phyloP scores from a whole-genome alignment of 2,888 invertebrate genomes.

The Lasius platythorax region DNA sequence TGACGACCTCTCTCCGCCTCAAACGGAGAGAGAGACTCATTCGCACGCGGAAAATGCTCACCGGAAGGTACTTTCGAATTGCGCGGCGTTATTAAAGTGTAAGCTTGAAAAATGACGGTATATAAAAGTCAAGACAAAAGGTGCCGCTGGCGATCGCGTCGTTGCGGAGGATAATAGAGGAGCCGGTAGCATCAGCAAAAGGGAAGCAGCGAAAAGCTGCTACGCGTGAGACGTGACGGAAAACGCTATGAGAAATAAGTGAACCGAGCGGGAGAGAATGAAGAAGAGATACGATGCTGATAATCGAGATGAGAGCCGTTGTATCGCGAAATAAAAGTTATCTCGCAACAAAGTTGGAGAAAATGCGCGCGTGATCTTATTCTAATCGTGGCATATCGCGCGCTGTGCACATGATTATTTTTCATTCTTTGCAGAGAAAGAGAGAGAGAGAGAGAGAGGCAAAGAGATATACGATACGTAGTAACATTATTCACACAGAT shows the following conservation, averaged over 20 bases:
- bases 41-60: slow-evolving; percentile 30
- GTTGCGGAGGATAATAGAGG: slow-evolving; percentile 50
- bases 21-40: slow-evolving; percentile 17
- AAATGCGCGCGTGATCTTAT: slow-evolving; percentile 51
- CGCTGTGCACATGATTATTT: slow-evolving; percentile 31
- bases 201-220: slow-evolving; percentile 17
- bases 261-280: slow-evolving; percentile 1
- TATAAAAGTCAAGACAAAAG: slow-evolving; percentile 78
- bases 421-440: slow-evolving; percentile 1
- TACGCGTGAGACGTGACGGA: slow-evolving; percentile 45
- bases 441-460: not conserved
- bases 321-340: slow-evolving; percentile 65
- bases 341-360: slow-evolving; percentile 18
- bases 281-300: slow-evolving; percentile 42
- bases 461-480: not conserved
- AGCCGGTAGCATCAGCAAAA: slow-evolving; percentile 45
- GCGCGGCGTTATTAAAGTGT: slow-evolving; percentile 76
- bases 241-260: slow-evolving; percentile 24
- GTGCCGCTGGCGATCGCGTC: slow-evolving; percentile 74
- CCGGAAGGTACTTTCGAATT: slow-evolving; percentile 62
- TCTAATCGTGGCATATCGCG: slow-evolving; percentile 17
- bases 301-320: slow-evolving; percentile 52
- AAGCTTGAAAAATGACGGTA: slow-evolving; percentile 77
- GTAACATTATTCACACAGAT: not conserved
- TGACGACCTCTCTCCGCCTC: slow-evolving; percentile 20